These are phyloP conservation scores for Monopis laevigella DNA, from an alignment of 2,888 invertebrate genomes.

Conservation along the genomic window DNA sequence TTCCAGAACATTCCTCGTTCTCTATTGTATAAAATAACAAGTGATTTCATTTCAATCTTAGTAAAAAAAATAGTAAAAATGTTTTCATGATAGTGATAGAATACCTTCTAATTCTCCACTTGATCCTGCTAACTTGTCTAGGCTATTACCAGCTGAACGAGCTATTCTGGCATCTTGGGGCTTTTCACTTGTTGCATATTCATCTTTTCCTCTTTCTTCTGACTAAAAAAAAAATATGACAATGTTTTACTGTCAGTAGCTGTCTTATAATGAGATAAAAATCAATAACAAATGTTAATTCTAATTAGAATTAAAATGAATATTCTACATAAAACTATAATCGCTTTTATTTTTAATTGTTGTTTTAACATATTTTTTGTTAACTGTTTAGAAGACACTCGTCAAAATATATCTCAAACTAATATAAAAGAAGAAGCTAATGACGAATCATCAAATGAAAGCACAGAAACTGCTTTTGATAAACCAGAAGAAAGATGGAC, in stretches of 20 bases:
- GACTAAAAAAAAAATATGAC: conserved; percentile 49
- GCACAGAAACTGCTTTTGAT: conserved; percentile 19
- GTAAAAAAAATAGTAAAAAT: conserved; percentile 1
- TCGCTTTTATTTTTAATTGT: no score
- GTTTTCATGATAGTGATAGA: not conserved
- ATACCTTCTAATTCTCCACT: conserved; percentile 70
- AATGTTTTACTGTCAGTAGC: no score
- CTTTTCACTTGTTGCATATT: conserved; percentile 63
- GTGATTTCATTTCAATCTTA: not conserved
- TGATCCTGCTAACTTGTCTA: conserved; percentile 74
- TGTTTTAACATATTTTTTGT: no score
- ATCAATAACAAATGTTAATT: no score
- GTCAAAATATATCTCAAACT: no score
- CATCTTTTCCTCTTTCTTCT: conserved; percentile 78
- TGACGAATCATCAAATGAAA: conserved; percentile 13
- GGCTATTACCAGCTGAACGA: conserved; percentile 77
- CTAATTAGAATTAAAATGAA: no score
- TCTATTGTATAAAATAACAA: conserved; percentile 32
- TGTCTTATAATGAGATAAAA: not conserved
- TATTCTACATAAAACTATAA: no score
- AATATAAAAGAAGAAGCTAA: not conserved
- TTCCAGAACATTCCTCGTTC: conserved; percentile 66
- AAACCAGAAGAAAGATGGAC: conserved; percentile 37
- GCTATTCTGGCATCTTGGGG: conserved; percentile 63
- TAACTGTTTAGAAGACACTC: no score